Percentiles rank a stretch among this genome's conserved stretches.
Conservation (phyloP, 1,140 invertebrate species). For the Bombus vancouverensis region DNA sequence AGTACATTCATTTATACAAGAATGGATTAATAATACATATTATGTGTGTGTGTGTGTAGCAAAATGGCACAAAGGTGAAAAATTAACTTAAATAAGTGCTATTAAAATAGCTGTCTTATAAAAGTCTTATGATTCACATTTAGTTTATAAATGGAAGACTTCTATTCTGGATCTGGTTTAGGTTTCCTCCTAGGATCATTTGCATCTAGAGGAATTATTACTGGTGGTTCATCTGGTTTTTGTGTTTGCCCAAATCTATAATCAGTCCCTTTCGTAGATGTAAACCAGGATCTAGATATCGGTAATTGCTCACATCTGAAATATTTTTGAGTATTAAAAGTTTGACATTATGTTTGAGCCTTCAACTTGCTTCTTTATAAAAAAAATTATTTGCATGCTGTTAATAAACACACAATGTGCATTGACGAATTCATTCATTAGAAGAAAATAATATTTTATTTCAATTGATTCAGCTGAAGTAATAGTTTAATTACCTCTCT, state of each 20-base stretch:
- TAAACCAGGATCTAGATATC: conserved; percentile 48
- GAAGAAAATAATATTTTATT: background rate
- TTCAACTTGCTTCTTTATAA: background rate
- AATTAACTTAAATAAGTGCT: background rate
- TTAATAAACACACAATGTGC: background rate
- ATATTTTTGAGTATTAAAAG: conserved; percentile 21
- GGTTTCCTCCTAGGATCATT: conserved; percentile 65
- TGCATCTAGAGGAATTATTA: conserved; percentile 65
- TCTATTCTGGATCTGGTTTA: conserved; percentile 67
- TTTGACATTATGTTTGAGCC: background rate
- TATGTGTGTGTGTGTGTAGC: background rate
- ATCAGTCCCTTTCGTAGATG: conserved; percentile 19
- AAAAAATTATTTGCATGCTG: background rate
- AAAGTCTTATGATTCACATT: conserved; percentile 52
- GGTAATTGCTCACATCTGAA: conserved; percentile 53
- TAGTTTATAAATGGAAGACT: conserved; percentile 17
- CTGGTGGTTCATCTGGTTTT: conserved; percentile 46
- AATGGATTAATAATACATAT: conserved; percentile 1
- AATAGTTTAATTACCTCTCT: background rate
- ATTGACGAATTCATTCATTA: background rate
- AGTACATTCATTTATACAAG: conserved; percentile 17
- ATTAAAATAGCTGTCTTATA: conserved; percentile 11
- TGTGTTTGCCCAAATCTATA: conserved; percentile 51
- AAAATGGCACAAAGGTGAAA: conserved; percentile 26
- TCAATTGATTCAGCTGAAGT: background rate